Conservation (phyloP, 2,113 vertebrate species). For the Phylloscopus trochilus region DNA sequence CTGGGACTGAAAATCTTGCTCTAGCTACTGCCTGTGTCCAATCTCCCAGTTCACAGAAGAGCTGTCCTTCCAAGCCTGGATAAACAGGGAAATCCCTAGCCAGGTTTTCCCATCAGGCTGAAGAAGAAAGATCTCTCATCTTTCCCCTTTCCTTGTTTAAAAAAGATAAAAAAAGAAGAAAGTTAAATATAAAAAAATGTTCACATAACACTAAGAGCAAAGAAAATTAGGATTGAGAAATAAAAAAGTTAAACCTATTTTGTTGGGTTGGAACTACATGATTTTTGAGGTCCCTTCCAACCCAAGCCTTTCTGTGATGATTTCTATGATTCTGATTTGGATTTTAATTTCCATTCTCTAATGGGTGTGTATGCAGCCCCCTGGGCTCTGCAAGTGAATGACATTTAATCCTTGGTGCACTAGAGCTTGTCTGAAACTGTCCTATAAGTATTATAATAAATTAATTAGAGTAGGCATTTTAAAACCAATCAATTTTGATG, state of each 20-base stretch:
- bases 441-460: constrained; percentile 33
- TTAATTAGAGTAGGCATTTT: constrained; percentile 55
- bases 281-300: background rate
- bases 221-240: background rate
- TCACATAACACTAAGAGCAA: background rate
- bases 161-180: background rate
- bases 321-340: background rate
- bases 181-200: background rate
- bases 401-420: constrained; percentile 39
- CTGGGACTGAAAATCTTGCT: background rate
- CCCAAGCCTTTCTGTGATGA: background rate
- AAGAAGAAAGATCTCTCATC: background rate
- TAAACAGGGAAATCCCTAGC: background rate
- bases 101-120: background rate
- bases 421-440: constrained; percentile 45
- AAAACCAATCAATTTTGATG: constrained; percentile 57
- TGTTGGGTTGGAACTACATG: background rate
- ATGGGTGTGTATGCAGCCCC: background rate
- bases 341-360: background rate
- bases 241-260: background rate
- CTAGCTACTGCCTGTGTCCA: background rate
- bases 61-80: background rate
- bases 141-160: background rate
- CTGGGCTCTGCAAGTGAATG: background rate
- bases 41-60: background rate